Evolutionary conservation across 2,888 invertebrate genomes (phyloP).

Genomic region (Monoplex corrugatus): DNA sequence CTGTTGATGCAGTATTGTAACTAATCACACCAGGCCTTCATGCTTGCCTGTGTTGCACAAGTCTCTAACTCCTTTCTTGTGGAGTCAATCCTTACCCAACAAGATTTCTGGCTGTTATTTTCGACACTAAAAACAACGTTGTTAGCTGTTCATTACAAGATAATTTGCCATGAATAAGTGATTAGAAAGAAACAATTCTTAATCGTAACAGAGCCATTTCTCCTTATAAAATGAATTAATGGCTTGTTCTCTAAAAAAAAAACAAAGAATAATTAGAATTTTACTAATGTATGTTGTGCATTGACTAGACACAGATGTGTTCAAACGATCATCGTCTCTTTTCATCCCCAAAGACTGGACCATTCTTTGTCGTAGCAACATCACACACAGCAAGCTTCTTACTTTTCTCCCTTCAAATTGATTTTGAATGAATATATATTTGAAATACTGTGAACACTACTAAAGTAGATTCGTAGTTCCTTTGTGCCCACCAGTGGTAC

Average conservation of each 20-base stretch:
- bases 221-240: too few species aligned
- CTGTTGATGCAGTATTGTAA: background rate
- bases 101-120: too few species aligned
- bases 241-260: background rate
- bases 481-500: background rate
- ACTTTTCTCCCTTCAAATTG: background rate
- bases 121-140: too few species aligned
- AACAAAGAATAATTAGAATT: background rate
- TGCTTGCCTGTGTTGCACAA: too few species aligned
- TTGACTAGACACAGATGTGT: background rate
- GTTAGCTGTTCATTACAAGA: too few species aligned
- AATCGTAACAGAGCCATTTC: too few species aligned
- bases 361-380: conserved; percentile 29
- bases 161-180: background rate
- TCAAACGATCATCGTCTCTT: too few species aligned
- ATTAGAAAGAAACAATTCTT: too few species aligned
- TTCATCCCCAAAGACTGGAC: conserved; percentile 42
- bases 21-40: background rate
- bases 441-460: background rate
- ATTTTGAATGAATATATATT: conserved; percentile 10
- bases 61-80: too few species aligned
- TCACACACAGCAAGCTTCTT: background rate
- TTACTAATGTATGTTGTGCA: background rate
- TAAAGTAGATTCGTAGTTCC: conserved; percentile 14
- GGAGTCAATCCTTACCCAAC: too few species aligned